phyloP scores from a whole-genome alignment of 2,797 vertebrate species.

The Nyctibius grandis region DNA sequence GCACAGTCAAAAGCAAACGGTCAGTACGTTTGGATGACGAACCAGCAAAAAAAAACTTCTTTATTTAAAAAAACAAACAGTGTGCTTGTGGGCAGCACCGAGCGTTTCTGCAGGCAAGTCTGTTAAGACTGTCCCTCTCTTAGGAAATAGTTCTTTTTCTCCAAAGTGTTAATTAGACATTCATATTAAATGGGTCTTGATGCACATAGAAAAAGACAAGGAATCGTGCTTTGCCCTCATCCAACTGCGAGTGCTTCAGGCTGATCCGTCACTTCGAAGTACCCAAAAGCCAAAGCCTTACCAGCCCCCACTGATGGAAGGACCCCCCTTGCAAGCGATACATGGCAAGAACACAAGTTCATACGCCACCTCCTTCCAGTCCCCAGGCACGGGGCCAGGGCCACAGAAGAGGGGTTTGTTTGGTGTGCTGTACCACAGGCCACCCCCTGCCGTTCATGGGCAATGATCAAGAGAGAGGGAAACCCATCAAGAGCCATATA shows the following conservation, averaged over 20 bases:
- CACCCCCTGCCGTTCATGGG: background rate
- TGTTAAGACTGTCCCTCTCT: background rate
- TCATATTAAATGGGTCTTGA: background rate
- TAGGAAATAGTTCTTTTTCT: background rate
- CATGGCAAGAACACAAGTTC: background rate
- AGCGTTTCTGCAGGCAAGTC: background rate
- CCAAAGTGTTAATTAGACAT: background rate
- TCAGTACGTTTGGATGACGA: background rate
- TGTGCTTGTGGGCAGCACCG: rapidly evolving
- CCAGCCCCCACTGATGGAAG: background rate
- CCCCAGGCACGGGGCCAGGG: background rate
- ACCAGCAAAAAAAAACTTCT: rapidly evolving
- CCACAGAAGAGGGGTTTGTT: background rate
- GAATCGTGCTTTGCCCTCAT: background rate
- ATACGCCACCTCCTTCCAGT: background rate
- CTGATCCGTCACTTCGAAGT: background rate
- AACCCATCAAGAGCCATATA: background rate
- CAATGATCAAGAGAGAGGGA: background rate
- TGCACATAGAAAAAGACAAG: background rate
- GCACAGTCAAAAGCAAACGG: background rate
- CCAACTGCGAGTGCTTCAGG: rapidly evolving
- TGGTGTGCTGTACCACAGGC: background rate
- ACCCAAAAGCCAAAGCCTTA: background rate
- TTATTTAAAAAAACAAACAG: background rate
- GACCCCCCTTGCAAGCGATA: rapidly evolving